Evolutionary conservation across 2,888 invertebrate species (phyloP).

Genomic region (Ecdyonurus torrentis): DNA sequence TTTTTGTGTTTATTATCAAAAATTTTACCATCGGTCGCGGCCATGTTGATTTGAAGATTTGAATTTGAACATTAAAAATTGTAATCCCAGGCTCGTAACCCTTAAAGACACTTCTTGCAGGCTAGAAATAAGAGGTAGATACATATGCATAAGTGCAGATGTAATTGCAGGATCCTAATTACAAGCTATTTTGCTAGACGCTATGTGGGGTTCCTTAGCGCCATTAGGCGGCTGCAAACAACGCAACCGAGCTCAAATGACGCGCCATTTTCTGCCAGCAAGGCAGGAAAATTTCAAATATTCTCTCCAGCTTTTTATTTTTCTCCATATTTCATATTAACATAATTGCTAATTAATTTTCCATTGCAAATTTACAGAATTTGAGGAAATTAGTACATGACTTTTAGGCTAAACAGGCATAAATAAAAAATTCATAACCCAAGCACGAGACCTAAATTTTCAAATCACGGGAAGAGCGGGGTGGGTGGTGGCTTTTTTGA

Average conservation of each 20-base stretch:
- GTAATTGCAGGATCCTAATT: no score
- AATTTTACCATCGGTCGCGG: neutral
- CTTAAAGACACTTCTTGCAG: neutral
- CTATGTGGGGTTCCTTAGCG: slow-evolving; percentile 8
- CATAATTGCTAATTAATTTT: neutral
- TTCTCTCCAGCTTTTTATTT: neutral
- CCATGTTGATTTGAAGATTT: neutral
- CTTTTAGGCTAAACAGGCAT: neutral
- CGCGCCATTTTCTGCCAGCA: slow-evolving; percentile 19
- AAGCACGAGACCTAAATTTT: slow-evolving; percentile 11
- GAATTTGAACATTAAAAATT: neutral
- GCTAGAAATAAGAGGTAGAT: neutral
- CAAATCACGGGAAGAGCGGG: slow-evolving; percentile 10
- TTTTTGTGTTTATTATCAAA: neutral
- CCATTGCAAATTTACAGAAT: neutral
- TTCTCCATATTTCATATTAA: neutral
- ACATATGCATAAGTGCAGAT: neutral
- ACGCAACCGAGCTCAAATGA: slow-evolving; percentile 16
- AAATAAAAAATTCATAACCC: neutral
- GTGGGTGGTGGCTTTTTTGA: slow-evolving; percentile 13
- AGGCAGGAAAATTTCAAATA: slow-evolving; percentile 18
- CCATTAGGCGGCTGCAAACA: slow-evolving; percentile 11
- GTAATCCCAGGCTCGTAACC: neutral
- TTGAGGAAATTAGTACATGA: neutral
- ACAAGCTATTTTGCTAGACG: neutral